Evolutionary conservation across 2,113 vertebrate species (phyloP).

Genomic region (Morone chrysops): DNA sequence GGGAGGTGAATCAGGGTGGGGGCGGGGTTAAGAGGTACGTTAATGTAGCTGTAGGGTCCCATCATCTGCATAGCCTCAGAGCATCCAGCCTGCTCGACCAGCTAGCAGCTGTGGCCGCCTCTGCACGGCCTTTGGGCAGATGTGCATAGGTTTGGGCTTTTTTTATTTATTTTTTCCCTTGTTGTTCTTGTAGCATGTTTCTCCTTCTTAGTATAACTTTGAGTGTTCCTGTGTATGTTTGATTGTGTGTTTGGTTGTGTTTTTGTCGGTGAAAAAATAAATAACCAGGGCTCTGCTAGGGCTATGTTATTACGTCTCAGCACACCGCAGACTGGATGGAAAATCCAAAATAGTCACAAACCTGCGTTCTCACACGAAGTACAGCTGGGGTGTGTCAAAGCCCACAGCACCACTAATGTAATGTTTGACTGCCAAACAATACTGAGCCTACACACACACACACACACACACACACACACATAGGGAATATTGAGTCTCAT

Average conservation of each 20-base stretch:
- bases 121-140: constrained; percentile 47
- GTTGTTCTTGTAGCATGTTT: constrained; percentile 37
- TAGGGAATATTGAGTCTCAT: constrained; percentile 71
- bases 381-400: constrained; percentile 77
- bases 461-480: constrained; percentile 49
- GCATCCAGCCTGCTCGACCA: constrained; percentile 47
- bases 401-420: constrained; percentile 73
- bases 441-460: constrained; percentile 52
- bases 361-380: constrained; percentile 73
- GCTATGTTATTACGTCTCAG: constrained; percentile 65
- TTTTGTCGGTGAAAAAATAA: constrained; percentile 58
- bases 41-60: constrained; percentile 56
- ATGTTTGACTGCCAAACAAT: constrained; percentile 77
- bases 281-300: constrained; percentile 51
- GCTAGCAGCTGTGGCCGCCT: constrained; percentile 61
- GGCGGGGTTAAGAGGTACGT: constrained; percentile 44
- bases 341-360: constrained; percentile 74
- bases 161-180: background rate
- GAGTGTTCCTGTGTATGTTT: constrained; percentile 6
- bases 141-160: constrained; percentile 10
- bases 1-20: constrained; percentile 11
- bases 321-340: constrained; percentile 62
- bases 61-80: constrained; percentile 71
- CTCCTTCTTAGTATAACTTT: constrained; percentile 45
- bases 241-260: constrained; percentile 36